These are phyloP conservation scores for Drosophila rubida DNA, from an alignment of 2,888 invertebrate genomes.

Conservation along the genomic window DNA sequence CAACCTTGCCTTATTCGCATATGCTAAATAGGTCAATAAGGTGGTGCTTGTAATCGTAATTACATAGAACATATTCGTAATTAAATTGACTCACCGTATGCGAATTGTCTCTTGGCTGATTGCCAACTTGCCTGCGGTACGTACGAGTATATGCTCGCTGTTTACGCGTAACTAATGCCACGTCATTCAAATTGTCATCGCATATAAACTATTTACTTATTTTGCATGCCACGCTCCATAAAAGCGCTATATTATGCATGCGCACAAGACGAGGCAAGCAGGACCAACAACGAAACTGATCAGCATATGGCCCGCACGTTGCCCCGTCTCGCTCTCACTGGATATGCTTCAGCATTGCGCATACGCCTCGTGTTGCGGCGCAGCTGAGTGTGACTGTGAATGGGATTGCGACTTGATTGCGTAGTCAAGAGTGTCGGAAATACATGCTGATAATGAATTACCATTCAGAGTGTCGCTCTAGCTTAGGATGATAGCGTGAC, in stretches of 20 bases:
- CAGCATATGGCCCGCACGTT: constrained; percentile 52
- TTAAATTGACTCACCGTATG: constrained; percentile 18
- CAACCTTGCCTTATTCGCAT: not conserved
- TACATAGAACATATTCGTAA: not conserved
- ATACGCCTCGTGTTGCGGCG: constrained; percentile 41
- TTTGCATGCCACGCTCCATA: constrained; percentile 39
- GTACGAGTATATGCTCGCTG: not conserved
- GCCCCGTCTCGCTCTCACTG: not conserved
- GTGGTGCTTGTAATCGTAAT: not conserved
- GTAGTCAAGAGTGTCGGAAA: not conserved
- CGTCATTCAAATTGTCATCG: constrained; percentile 22
- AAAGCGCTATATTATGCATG: constrained; percentile 45
- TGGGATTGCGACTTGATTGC: constrained; percentile 9
- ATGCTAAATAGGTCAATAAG: constrained; percentile 6
- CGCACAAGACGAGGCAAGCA: constrained; percentile 16
- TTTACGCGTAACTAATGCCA: not conserved
- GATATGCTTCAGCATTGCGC: constrained; percentile 28
- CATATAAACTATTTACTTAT: constrained; percentile 13
- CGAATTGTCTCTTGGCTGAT: constrained; percentile 1
- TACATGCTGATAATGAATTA: constrained; percentile 51
- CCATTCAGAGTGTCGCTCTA: constrained; percentile 2
- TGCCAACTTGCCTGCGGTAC: no score
- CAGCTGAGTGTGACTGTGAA: constrained; percentile 53
- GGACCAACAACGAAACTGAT: constrained; percentile 43
- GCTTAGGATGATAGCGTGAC: not conserved